Conservation (phyloP, 2,113 vertebrate species). For the Esox niger region DNA sequence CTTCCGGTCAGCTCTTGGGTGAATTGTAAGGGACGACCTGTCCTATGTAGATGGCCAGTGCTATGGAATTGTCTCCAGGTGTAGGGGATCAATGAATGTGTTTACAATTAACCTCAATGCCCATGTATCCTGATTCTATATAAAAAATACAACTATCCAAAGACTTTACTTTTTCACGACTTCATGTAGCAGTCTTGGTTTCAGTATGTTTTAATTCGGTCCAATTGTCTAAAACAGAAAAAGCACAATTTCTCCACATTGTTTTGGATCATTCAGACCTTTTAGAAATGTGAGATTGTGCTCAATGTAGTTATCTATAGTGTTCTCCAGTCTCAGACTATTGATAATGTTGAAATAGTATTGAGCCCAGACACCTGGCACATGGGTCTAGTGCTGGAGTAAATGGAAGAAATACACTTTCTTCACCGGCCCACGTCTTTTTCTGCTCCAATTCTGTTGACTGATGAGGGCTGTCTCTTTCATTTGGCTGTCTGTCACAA, state of each 20-base stretch:
- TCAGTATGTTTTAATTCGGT: background rate
- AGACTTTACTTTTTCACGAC: too few relatives aligned
- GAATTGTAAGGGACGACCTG: too few relatives aligned
- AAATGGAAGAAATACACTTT: slow-evolving; percentile 32
- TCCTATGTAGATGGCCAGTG: too few relatives aligned
- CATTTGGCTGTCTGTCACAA: slow-evolving; percentile 73
- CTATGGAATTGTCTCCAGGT: too few relatives aligned
- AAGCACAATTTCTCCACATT: background rate
- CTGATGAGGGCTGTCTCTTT: slow-evolving; percentile 72
- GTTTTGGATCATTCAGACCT: background rate
- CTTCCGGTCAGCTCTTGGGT: too few relatives aligned
- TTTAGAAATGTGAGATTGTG: background rate
- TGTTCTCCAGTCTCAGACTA: background rate
- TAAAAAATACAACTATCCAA: too few relatives aligned
- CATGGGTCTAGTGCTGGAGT: background rate
- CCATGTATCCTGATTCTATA: too few relatives aligned
- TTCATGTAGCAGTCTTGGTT: background rate
- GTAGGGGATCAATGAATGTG: too few relatives aligned
- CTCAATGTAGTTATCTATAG: too few relatives aligned
- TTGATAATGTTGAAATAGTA: too few relatives aligned
- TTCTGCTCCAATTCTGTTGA: slow-evolving; percentile 45
- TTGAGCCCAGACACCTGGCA: background rate
- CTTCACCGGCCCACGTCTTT: slow-evolving; percentile 9
- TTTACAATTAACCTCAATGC: too few relatives aligned
- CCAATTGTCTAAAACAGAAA: background rate